Conservation (phyloP, 2,888 invertebrate species). For the Volucella bombylans region DNA sequence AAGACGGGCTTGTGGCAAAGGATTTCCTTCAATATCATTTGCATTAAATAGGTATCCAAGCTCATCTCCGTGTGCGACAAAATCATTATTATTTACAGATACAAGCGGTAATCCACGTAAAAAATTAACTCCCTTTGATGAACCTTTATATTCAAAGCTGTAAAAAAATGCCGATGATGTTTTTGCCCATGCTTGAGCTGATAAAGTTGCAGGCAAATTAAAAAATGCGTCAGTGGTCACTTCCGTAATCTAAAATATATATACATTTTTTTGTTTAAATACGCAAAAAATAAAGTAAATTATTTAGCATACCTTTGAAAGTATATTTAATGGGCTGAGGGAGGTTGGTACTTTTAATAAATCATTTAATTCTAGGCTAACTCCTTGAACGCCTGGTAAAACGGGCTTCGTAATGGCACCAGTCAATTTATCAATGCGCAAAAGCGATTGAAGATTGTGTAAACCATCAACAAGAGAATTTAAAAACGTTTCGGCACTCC, state of each 20-base stretch:
- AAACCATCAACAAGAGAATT: conserved; percentile 78
- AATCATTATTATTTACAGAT: conserved; percentile 74
- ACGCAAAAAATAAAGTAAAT: not conserved
- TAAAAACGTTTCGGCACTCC: conserved; percentile 79
- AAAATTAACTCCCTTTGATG: conserved; percentile 85
- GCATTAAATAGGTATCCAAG: conserved; percentile 88
- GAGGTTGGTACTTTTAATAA: conserved; percentile 79
- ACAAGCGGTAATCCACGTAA: conserved; percentile 87
- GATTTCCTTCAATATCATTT: conserved; percentile 85
- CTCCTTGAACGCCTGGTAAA: conserved; percentile 77
- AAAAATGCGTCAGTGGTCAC: conserved; percentile 88
- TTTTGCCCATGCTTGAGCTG: conserved; percentile 87
- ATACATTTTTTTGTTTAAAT: not conserved
- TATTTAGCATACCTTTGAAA: conserved; percentile 77
- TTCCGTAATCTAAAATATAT: conserved; percentile 77
- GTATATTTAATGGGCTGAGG: conserved; percentile 77
- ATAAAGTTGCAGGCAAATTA: conserved; percentile 89
- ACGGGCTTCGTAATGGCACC: conserved; percentile 78
- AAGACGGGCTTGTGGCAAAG: conserved; percentile 81
- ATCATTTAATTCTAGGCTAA: conserved; percentile 79
- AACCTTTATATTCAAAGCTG: conserved; percentile 88
- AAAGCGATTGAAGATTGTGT: conserved; percentile 77
- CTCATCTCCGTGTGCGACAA: conserved; percentile 88
- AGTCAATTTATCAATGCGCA: conserved; percentile 78
- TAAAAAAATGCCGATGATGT: conserved; percentile 87